phyloP scores from a whole-genome alignment of 2,113 vertebrate species.

The Hymenochirus boettgeri region DNA sequence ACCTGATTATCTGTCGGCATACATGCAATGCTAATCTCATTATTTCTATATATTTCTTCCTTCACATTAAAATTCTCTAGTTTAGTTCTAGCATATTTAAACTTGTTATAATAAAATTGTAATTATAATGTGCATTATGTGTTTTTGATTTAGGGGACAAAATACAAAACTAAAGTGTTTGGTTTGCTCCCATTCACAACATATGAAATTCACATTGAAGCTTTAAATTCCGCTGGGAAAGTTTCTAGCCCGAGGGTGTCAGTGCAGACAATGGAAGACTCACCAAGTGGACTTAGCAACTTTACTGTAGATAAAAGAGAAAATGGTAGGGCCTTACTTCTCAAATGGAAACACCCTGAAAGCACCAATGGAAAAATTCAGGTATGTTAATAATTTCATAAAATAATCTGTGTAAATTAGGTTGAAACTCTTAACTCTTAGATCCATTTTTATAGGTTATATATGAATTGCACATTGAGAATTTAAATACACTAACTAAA shows the following conservation, averaged over 20 bases:
- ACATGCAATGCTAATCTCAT: no score
- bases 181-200: constrained; percentile 78
- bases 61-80: no score
- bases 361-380: constrained; percentile 73
- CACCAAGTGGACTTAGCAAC: constrained; percentile 75
- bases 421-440: no score
- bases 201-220: constrained; percentile 71
- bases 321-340: constrained; percentile 71
- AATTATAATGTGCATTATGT: no score
- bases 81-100: no score
- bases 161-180: constrained; percentile 70
- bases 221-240: constrained; percentile 73
- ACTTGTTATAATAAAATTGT: no score
- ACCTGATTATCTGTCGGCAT: no score
- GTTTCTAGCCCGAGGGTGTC: constrained; percentile 75
- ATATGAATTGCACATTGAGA: no score
- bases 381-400: constrained; percentile 64
- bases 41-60: no score
- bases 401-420: no score
- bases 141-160: constrained; percentile 58
- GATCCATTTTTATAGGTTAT: no score
- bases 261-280: constrained; percentile 74
- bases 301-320: constrained; percentile 78
- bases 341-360: constrained; percentile 75
- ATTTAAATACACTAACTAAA: no score